phyloP scores from a whole-genome alignment of 2,113 vertebrate genomes.

The Gymnarchus niloticus region DNA sequence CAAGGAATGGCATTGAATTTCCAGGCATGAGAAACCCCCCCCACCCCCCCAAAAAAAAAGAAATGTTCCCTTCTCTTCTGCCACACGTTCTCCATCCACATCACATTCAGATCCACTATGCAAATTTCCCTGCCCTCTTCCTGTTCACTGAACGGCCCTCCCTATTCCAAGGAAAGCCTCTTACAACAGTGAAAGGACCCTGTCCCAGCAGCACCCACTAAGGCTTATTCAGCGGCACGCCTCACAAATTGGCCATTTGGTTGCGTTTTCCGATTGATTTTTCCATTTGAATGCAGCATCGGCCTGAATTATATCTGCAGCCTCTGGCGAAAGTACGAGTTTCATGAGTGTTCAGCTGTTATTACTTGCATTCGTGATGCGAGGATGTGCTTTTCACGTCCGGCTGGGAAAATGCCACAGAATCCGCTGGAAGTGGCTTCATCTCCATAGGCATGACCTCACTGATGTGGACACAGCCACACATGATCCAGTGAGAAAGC shows the following conservation, averaged over 20 bases:
- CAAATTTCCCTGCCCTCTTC: not conserved
- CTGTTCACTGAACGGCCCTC: not conserved
- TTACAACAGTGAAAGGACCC: not conserved
- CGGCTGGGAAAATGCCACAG: not conserved
- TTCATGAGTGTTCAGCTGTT: not conserved
- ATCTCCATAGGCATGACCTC: too few relatives aligned
- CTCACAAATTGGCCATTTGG: not conserved
- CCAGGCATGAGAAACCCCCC: too few relatives aligned
- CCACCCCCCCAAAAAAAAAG: too few relatives aligned
- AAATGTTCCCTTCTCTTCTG: too few relatives aligned
- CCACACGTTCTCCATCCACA: too few relatives aligned
- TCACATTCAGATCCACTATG: too few relatives aligned
- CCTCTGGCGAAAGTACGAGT: not conserved
- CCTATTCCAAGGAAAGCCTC: not conserved
- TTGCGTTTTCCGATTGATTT: not conserved
- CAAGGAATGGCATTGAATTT: too few relatives aligned
- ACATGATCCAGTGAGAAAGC: not conserved
- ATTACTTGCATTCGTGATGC: not conserved
- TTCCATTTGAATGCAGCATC: not conserved
- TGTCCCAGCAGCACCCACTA: not conserved
- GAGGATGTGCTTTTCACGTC: not conserved
- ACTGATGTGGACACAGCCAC: not conserved
- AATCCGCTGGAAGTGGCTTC: not conserved
- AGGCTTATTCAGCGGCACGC: not conserved
- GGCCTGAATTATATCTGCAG: not conserved